These are phyloP conservation scores for Sinocyclocheilus grahami DNA, from an alignment of 2,113 vertebrate species.

Conservation along the genomic window DNA sequence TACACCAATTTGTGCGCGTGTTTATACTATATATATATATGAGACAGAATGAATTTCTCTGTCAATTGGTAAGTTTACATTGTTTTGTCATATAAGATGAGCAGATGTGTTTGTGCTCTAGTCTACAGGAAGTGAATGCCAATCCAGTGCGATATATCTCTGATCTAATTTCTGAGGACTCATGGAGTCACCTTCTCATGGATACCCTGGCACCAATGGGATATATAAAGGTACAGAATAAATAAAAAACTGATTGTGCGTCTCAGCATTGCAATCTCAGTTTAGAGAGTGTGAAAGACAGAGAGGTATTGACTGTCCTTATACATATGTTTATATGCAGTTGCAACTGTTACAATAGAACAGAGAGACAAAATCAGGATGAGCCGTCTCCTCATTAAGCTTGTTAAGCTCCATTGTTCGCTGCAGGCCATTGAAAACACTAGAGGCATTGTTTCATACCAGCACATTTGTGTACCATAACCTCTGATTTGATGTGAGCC, in stretches of 20 bases:
- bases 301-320: not conserved
- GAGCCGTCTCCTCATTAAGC: constrained; percentile 52
- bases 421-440: constrained; percentile 40
- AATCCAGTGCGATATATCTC: constrained; percentile 84
- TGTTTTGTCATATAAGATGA: not conserved
- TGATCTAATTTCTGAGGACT: constrained; percentile 87
- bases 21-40: too few species aligned
- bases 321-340: constrained; percentile 7
- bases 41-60: too few species aligned
- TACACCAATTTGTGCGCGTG: too few species aligned
- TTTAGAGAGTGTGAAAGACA: too few species aligned
- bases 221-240: constrained; percentile 84
- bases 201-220: constrained; percentile 83
- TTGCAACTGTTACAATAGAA: not conserved
- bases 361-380: constrained; percentile 36
- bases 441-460: constrained; percentile 46
- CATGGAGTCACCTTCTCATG: constrained; percentile 91
- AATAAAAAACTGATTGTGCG: not conserved
- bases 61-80: too few species aligned
- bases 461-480: constrained; percentile 39
- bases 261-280: not conserved
- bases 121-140: constrained; percentile 92
- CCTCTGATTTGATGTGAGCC: constrained; percentile 11
- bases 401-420: constrained; percentile 48
- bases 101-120: constrained; percentile 61